A percentile compares a stretch with the other conserved stretches of the same genome.
Conservation (phyloP, 2,888 invertebrate species). For the Apantesis nais region DNA sequence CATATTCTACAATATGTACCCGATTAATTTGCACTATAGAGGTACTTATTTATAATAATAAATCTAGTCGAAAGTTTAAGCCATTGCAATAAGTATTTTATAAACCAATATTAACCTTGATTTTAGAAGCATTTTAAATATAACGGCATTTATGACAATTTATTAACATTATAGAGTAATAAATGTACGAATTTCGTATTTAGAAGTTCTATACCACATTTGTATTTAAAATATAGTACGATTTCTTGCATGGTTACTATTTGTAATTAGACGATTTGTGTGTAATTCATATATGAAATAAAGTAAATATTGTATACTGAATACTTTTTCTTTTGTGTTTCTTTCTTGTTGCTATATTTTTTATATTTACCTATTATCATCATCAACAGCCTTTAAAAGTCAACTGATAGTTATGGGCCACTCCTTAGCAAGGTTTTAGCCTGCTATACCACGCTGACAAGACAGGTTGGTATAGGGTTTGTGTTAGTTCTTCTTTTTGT, state of each 20-base stretch:
- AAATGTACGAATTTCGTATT: conserved; percentile 37
- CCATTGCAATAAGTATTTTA: conserved; percentile 80
- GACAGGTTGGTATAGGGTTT: too few species aligned
- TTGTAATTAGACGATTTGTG: conserved; percentile 63
- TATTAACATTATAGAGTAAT: conserved; percentile 41
- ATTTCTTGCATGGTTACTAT: conserved; percentile 69
- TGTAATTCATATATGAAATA: conserved; percentile 68
- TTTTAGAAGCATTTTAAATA: conserved; percentile 55
- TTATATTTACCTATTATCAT: too few species aligned
- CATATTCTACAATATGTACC: conserved; percentile 41
- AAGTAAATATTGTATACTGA: conserved; percentile 52
- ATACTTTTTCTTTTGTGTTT: conserved; percentile 19
- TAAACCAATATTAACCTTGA: conserved; percentile 60
- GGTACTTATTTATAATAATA: conserved; percentile 77
- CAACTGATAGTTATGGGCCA: too few species aligned
- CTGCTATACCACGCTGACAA: too few species aligned
- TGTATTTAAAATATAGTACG: conserved; percentile 45
- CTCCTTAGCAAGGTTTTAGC: too few species aligned
- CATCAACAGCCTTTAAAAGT: too few species aligned
- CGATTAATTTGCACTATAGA: conserved; percentile 68
- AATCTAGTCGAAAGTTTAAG: conserved; percentile 84
- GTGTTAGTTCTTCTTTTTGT: too few species aligned
- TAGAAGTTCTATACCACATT: conserved; percentile 46
- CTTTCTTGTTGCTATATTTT: background rate
- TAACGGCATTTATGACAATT: conserved; percentile 64